These are phyloP conservation scores for Torymus texanus DNA, from an alignment of 2,888 invertebrate genomes.

Conservation along the genomic window DNA sequence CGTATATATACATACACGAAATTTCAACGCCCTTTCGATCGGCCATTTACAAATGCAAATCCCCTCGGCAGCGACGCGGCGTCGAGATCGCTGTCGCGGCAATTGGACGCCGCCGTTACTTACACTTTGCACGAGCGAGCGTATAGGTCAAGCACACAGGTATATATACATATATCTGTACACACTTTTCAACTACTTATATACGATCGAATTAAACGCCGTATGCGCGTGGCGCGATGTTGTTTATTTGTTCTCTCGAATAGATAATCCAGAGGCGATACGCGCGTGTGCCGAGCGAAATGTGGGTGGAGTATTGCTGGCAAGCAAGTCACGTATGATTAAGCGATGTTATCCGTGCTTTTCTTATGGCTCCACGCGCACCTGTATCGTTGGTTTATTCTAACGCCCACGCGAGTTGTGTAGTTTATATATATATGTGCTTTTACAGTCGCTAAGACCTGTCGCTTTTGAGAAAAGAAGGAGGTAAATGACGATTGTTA, in stretches of 20 bases:
- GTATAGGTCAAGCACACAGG: not conserved
- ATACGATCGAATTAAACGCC: constrained; percentile 50
- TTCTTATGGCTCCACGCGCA: constrained; percentile 58
- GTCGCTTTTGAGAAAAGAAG: not conserved
- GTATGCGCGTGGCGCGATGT: constrained; percentile 60
- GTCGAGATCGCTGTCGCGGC: constrained; percentile 4
- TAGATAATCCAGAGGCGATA: constrained; percentile 71
- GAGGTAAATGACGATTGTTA: constrained; percentile 28
- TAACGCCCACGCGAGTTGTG: constrained; percentile 4
- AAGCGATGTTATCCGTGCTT: constrained; percentile 70
- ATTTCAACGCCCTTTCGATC: constrained; percentile 5
- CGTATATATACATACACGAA: too few species aligned
- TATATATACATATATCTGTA: not conserved
- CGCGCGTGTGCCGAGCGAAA: constrained; percentile 59
- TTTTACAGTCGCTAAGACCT: not conserved
- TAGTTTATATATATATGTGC: not conserved
- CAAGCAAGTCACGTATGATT: constrained; percentile 70
- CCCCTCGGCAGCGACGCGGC: not conserved
- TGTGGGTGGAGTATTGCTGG: constrained; percentile 66
- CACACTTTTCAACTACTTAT: constrained; percentile 1
- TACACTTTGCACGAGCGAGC: not conserved
- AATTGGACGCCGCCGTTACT: constrained; percentile 28
- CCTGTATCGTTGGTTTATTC: constrained; percentile 22
- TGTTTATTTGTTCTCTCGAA: constrained; percentile 71
- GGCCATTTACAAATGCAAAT: constrained; percentile 1